Conservation (phyloP, 2,797 vertebrate genomes). For the Lacerta agilis region DNA sequence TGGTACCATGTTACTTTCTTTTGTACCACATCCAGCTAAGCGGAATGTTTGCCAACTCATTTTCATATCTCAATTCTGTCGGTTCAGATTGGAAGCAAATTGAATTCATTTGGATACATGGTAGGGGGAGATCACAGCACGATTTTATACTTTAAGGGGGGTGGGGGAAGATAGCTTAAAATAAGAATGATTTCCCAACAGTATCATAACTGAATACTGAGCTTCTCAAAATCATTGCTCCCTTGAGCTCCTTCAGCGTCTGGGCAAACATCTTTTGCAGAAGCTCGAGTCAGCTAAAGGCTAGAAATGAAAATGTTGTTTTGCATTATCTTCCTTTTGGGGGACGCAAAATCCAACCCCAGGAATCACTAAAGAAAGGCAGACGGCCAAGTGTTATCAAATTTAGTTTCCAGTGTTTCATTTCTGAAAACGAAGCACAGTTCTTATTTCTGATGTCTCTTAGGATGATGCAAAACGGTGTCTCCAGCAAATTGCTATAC, state of each 20-base stretch:
- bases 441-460: conserved; percentile 41
- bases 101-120: conserved; percentile 23
- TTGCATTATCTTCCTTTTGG: conserved; percentile 20
- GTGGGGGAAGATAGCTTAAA: conserved; percentile 33
- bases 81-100: conserved; percentile 42
- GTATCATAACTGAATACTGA: conserved; percentile 38
- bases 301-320: conserved; percentile 36
- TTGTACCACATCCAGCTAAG: not conserved
- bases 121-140: conserved; percentile 28
- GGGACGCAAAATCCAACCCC: conserved; percentile 45
- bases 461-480: conserved; percentile 34
- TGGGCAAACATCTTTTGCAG: conserved; percentile 14
- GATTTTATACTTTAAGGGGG: conserved; percentile 12
- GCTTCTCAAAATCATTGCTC: conserved; percentile 37
- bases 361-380: conserved; percentile 45
- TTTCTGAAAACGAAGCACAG: conserved; percentile 41
- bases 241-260: conserved; percentile 23
- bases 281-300: conserved; percentile 50
- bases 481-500: conserved; percentile 53
- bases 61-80: conserved; percentile 37
- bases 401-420: conserved; percentile 41
- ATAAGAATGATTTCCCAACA: conserved; percentile 39
- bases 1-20: not conserved
- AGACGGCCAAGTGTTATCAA: conserved; percentile 24
- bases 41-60: conserved; percentile 15